Conservation (phyloP, 1,140 invertebrate species). For the Drosophila pallidifrons region DNA sequence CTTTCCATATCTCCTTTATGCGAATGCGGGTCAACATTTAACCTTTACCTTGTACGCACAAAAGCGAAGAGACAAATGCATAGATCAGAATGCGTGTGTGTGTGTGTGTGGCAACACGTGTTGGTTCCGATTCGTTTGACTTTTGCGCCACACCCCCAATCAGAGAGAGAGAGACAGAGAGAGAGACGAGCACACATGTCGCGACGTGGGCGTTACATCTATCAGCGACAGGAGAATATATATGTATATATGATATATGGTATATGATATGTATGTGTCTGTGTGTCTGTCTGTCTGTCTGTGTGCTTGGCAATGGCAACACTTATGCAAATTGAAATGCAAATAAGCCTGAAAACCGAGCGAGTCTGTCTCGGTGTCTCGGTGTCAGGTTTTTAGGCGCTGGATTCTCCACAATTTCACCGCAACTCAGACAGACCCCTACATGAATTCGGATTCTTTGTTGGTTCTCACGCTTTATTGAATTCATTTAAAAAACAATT, state of each 20-base stretch:
- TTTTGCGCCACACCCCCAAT: constrained; percentile 7
- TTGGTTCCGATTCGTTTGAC: constrained; percentile 55
- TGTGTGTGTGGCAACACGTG: constrained; percentile 51
- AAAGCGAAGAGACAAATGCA: constrained; percentile 36
- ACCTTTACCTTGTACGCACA: constrained; percentile 52
- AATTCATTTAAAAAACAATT: constrained; percentile 71
- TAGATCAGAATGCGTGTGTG: constrained; percentile 19
- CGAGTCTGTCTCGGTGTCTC: constrained; percentile 16
- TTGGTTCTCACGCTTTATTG: constrained; percentile 56
- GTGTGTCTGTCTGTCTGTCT: background rate
- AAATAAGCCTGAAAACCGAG: constrained; percentile 51
- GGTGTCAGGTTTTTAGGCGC: background rate
- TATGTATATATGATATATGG: constrained; percentile 28
- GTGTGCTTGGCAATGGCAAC: constrained; percentile 31
- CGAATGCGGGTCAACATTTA: constrained; percentile 54
- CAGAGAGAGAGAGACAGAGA: constrained; percentile 5
- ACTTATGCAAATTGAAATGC: constrained; percentile 69
- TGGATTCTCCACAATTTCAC: constrained; percentile 1
- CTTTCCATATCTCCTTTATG: constrained; percentile 39
- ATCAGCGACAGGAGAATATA: constrained; percentile 27
- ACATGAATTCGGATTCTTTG: constrained; percentile 36
- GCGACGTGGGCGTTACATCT: constrained; percentile 41
- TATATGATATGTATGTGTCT: background rate
- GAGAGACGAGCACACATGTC: constrained; percentile 2
- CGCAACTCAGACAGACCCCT: constrained; percentile 16